Evolutionary conservation across 2,797 vertebrate species (phyloP).

Genomic region (Betta splendens): DNA sequence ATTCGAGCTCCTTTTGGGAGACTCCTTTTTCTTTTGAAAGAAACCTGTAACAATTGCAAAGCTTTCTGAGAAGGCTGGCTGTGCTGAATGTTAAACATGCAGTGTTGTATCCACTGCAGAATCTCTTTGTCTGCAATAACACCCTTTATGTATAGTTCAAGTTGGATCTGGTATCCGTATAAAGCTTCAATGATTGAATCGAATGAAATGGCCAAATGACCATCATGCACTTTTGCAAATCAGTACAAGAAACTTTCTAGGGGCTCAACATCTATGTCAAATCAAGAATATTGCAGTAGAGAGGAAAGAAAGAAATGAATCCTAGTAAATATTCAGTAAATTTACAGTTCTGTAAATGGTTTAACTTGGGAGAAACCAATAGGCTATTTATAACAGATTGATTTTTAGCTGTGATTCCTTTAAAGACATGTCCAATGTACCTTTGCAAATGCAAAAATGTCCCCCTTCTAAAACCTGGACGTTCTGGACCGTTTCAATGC

Average conservation of each 20-base stretch:
- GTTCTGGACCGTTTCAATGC: no score
- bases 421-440: conserved; percentile 55
- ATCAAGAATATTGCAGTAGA: conserved; percentile 55
- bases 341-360: conserved; percentile 50
- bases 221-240: conserved; percentile 61
- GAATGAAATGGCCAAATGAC: conserved; percentile 59
- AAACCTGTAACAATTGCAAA: conserved; percentile 72
- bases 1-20: conserved; percentile 66
- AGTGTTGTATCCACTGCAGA: conserved; percentile 69
- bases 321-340: conserved; percentile 40
- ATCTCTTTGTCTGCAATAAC: conserved; percentile 65
- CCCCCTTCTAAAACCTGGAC: conserved; percentile 69
- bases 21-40: conserved; percentile 62
- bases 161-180: conserved; percentile 73
- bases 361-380: conserved; percentile 63
- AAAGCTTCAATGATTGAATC: conserved; percentile 50
- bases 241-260: conserved; percentile 38
- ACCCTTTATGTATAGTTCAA: conserved; percentile 59
- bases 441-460: conserved; percentile 63
- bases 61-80: conserved; percentile 76
- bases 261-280: conserved; percentile 57
- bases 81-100: conserved; percentile 74
- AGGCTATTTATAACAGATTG: conserved; percentile 66
- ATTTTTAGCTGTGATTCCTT: conserved; percentile 70
- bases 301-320: conserved; percentile 48